Evolutionary conservation across 2,797 vertebrate genomes (phyloP).

Genomic region (Manis javanica): DNA sequence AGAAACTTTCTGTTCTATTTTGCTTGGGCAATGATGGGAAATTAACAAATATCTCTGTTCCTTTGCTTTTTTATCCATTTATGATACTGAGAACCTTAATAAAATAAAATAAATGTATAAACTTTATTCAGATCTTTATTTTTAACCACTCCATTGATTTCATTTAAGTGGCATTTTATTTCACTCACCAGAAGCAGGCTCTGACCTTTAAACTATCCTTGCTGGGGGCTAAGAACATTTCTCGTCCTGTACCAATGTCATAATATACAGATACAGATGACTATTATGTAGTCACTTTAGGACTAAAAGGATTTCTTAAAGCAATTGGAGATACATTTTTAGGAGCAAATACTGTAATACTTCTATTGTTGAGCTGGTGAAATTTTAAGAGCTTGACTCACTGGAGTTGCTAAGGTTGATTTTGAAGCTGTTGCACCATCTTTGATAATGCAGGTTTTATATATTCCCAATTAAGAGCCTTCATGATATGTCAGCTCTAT

Average conservation of each 20-base stretch:
- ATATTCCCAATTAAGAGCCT: slow-evolving; percentile 56
- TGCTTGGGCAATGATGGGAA: slow-evolving; percentile 29
- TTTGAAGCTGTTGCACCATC: slow-evolving; percentile 56
- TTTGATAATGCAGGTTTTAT: slow-evolving; percentile 49
- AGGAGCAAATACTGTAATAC: slow-evolving; percentile 40
- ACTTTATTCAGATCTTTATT: slow-evolving; percentile 21
- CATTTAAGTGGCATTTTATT: slow-evolving; percentile 61
- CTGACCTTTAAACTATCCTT: slow-evolving; percentile 62
- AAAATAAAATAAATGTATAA: slow-evolving; percentile 33
- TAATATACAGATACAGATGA: slow-evolving; percentile 27
- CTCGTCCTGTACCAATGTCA: background rate
- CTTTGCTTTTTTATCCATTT: slow-evolving; percentile 52
- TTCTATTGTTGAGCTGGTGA: slow-evolving; percentile 26
- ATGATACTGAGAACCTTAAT: background rate
- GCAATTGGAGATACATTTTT: slow-evolving; percentile 46
- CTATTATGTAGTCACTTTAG: slow-evolving; percentile 53
- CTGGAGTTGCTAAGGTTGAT: slow-evolving; percentile 36
- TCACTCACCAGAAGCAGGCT: slow-evolving; percentile 30
- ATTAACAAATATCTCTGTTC: slow-evolving; percentile 46
- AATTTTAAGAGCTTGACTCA: slow-evolving; percentile 68
- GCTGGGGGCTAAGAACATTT: slow-evolving; percentile 42
- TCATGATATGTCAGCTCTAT: slow-evolving; percentile 18
- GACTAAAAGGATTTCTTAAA: slow-evolving; percentile 66
- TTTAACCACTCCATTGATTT: slow-evolving; percentile 56
- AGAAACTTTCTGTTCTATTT: slow-evolving; percentile 42